Evolutionary conservation across 2,888 invertebrate genomes (phyloP).

Genomic region (Ornithoptera alexandrae): DNA sequence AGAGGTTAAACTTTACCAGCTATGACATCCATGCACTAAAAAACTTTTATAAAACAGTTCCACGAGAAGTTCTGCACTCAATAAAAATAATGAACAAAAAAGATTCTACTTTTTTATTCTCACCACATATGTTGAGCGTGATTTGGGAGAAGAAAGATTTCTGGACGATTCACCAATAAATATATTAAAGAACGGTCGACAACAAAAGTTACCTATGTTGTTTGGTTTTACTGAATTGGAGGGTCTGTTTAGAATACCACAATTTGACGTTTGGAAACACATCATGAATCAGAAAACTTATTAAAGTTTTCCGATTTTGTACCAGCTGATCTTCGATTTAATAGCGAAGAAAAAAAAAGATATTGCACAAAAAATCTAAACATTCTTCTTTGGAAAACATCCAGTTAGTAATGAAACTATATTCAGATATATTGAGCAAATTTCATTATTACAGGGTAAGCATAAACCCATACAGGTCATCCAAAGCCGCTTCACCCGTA

Average conservation of each 20-base stretch:
- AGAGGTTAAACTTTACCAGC: conserved; percentile 41
- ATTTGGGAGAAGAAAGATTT: conserved; percentile 34
- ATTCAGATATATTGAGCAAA: conserved; percentile 45
- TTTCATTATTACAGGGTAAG: no score
- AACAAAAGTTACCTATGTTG: no score
- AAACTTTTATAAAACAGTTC: no score
- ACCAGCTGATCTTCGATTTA: conserved; percentile 50
- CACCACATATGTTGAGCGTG: conserved; percentile 47
- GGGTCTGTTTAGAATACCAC: conserved; percentile 36
- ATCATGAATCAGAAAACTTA: conserved; percentile 52
- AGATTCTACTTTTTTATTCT: conserved; percentile 38
- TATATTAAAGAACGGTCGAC: no score
- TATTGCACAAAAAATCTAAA: conserved; percentile 43
- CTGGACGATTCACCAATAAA: no score
- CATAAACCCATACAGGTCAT: no score
- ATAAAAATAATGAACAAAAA: conserved; percentile 29
- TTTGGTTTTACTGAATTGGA: conserved; percentile 40
- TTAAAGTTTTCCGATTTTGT: conserved; percentile 52
- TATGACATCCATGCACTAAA: conserved; percentile 38
- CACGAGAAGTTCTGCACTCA: conserved; percentile 33
- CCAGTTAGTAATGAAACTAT: conserved; percentile 40
- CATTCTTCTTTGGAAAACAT: conserved; percentile 45
- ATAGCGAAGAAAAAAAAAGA: conserved; percentile 42
- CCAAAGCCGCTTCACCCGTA: no score
- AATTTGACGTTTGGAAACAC: conserved; percentile 43